Base-by-base conservation (phyloP, 2,888 invertebrate species). In the Drosophila stalkeri region DNA sequence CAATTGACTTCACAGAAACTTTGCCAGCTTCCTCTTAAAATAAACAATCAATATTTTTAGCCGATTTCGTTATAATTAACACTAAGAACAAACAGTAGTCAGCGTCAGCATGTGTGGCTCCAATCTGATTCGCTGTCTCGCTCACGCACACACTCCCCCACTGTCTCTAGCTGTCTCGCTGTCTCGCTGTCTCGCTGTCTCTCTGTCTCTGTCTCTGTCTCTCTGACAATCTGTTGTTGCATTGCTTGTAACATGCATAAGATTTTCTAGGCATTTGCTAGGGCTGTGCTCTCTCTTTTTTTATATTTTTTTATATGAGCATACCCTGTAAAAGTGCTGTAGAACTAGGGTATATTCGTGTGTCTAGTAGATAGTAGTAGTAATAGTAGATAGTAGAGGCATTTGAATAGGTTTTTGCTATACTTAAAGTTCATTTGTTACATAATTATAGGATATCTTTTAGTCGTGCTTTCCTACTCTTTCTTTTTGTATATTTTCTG, bases 11-110 rank as follows among this genome's bases (percentile, higher is more conserved):
- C 11, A 23, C 7, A 49, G 31, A 31, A 23, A 31, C 47, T 37
- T 56, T 44, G 35, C 47, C 55, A 41, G 46, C 59, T 23, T 61
- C 39, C 31, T 66, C 35, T 64, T 23, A 56, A 60, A 43, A 64
- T 80, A 82, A 82, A 82, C 82, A 83, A 80, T 55, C 68, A 75
- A 64, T 70, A 80, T 83, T 82, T 82, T 80, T 75, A 83, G 82
- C 47, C 56, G 55, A 77, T 81, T 83, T 80, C 67, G 55, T 67
- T 49, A 60, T 65, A 62, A 62, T 52, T 43, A 62, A 41, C 52
- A 41, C 37, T 41, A 52, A 37, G 33, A 44, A 33, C 33, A 43
- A 56, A 18, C 56, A 56, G 43, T 12, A 56, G 43, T 20, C 27
- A 56, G 56, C 18, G 6, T 27, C 54, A 59, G 66, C 68, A 65